Percentiles rank a stretch among this genome's conserved stretches.
Evolutionary conservation across 2,113 vertebrate genomes (phyloP).

Genomic region (Balaeniceps rex): DNA sequence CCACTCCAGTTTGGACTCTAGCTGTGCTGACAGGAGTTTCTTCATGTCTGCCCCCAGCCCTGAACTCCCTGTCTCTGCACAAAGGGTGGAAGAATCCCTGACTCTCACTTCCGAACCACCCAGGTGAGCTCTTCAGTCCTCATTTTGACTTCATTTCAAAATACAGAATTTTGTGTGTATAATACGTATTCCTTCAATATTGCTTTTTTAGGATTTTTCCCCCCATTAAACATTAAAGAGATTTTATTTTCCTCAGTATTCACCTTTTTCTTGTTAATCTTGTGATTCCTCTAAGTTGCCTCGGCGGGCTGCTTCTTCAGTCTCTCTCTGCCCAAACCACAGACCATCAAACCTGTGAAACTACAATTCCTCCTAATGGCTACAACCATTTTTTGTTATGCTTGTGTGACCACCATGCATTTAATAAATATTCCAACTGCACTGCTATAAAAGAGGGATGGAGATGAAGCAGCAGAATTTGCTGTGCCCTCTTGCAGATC

Average conservation of each 20-base stretch:
- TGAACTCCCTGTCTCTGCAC: neutral
- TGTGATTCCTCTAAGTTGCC: neutral
- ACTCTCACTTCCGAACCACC: neutral
- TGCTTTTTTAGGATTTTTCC: neutral
- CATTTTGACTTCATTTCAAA: neutral
- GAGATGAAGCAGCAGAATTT: neutral
- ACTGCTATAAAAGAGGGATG: neutral
- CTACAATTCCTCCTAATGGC: neutral
- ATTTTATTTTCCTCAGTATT: neutral
- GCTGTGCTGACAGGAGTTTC: neutral
- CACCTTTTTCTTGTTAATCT: neutral
- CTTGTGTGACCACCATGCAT: neutral
- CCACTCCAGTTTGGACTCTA: neutral
- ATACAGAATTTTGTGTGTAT: neutral
- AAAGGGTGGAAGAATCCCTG: neutral
- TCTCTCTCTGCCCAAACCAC: neutral
- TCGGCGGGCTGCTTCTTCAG: neutral
- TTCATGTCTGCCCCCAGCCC: neutral
- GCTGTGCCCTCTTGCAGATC: neutral
- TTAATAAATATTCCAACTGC: neutral
- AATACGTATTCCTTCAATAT: neutral
- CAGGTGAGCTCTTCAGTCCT: neutral
- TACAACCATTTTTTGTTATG: neutral
- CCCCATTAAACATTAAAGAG: neutral
- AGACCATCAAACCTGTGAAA: neutral